Evolutionary conservation across 2,888 invertebrate genomes (phyloP).

Genomic region (Belgica antarctica): DNA sequence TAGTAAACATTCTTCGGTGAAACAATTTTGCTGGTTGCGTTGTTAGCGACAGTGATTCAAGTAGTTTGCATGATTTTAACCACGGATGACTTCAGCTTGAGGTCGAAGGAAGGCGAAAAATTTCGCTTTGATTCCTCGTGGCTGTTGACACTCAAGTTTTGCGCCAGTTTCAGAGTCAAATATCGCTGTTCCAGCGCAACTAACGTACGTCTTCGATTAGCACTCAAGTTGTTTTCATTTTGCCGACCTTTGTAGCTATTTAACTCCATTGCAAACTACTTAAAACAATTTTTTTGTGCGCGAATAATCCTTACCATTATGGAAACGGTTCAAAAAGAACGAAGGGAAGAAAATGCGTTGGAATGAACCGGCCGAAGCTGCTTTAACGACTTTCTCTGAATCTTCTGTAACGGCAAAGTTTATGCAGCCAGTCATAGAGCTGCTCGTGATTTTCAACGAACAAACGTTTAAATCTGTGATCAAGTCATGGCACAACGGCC

Average conservation of each 20-base stretch:
- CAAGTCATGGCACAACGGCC: constrained; percentile 39
- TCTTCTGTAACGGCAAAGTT: too few species aligned
- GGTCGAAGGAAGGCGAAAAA: background rate
- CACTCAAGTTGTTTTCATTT: too few species aligned
- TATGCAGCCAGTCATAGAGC: too few species aligned
- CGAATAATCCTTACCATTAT: constrained; percentile 10
- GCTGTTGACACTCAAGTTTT: background rate
- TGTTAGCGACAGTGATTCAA: too few species aligned
- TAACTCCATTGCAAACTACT: constrained; percentile 4
- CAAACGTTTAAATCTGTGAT: too few species aligned
- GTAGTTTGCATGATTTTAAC: background rate
- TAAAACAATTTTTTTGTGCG: background rate
- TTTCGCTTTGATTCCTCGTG: constrained; percentile 19
- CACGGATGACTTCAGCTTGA: background rate
- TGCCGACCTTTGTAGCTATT: background rate
- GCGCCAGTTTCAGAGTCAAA: too few species aligned
- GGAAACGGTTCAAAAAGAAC: constrained; percentile 23
- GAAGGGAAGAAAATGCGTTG: too few species aligned
- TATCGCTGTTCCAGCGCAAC: background rate
- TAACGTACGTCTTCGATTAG: background rate
- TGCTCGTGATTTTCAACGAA: too few species aligned
- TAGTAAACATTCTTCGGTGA: background rate
- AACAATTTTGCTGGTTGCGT: background rate
- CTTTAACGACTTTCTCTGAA: too few species aligned
- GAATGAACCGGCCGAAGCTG: too few species aligned